These are phyloP conservation scores for Aurelia aurita DNA, from an alignment of 30 jellyfish, hydroid and myxozoan species.

Conservation along the genomic window DNA sequence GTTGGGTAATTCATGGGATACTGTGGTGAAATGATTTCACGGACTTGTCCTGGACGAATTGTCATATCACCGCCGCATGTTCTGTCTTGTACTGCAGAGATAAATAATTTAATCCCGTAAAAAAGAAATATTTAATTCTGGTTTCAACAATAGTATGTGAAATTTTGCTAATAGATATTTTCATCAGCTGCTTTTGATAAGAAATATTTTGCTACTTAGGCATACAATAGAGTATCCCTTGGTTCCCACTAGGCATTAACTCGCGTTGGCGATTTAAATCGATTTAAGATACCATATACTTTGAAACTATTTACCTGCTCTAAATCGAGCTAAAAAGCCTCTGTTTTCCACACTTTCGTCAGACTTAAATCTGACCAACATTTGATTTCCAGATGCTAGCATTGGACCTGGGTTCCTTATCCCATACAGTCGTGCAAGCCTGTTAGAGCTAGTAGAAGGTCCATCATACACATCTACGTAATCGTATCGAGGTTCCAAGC, in stretches of 20 bases:
- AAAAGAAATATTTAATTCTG: no score
- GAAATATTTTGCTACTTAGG: no score
- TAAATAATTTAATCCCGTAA: not conserved
- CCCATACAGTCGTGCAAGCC: conserved; percentile 70
- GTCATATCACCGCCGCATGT: conserved; percentile 63
- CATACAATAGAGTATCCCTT: no score
- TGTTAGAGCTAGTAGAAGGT: conserved; percentile 68
- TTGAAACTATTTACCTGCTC: conserved; percentile 73
- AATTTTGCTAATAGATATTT: no score
- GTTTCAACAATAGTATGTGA: no score
- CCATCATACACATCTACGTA: conserved; percentile 92
- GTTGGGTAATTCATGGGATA: conserved; percentile 85
- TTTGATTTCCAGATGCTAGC: conserved; percentile 75
- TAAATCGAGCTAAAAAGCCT: conserved; percentile 88
- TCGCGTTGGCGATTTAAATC: no score
- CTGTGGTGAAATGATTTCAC: conserved; percentile 78
- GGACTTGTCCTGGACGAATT: conserved; percentile 31
- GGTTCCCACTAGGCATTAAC: no score
- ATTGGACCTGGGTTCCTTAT: conserved; percentile 48
- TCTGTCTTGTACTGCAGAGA: conserved; percentile 26
- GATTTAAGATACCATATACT: no score
- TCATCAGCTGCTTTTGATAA: no score
- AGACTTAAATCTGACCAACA: conserved; percentile 65
- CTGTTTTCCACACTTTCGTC: conserved; percentile 61
- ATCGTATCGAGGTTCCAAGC: conserved; percentile 81